A percentile compares a stretch with the other conserved stretches of the same genome.
These are phyloP conservation scores for Halcyon senegalensis DNA, from an alignment of 2,113 vertebrate species.

Conservation along the genomic window DNA sequence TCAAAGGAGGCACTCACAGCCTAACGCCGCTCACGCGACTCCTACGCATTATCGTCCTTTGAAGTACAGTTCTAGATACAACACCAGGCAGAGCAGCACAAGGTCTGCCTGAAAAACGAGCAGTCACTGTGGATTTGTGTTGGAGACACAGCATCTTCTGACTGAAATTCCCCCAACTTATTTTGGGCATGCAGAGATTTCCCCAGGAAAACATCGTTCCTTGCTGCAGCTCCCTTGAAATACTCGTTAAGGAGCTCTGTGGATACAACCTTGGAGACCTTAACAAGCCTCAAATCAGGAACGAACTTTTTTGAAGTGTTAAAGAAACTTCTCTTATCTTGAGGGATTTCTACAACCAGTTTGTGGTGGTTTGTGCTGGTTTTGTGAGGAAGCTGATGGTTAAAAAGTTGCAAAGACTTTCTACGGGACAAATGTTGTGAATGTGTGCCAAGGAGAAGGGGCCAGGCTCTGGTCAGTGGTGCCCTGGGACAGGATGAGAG, in stretches of 20 bases:
- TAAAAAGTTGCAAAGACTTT: not conserved
- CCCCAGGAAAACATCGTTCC: not conserved
- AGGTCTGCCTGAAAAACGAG: not conserved
- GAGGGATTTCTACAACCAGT: not conserved
- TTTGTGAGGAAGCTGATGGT: not conserved
- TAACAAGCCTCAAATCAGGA: not conserved
- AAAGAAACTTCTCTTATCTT: not conserved
- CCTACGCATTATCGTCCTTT: not conserved
- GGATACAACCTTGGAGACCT: not conserved
- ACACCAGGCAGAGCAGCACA: not conserved
- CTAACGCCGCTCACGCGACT: not conserved
- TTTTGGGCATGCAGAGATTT: not conserved
- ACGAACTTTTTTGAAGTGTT: not conserved
- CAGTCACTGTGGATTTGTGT: rapidly evolving
- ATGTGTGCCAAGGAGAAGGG: too few species aligned
- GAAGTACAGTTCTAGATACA: not conserved
- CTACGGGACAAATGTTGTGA: not conserved
- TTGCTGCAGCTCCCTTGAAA: not conserved
- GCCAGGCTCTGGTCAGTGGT: too few species aligned
- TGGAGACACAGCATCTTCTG: not conserved
- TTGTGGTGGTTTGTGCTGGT: not conserved
- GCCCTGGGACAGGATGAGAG: too few species aligned
- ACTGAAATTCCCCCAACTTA: not conserved
- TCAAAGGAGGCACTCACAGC: not conserved
- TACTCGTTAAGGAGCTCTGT: not conserved